Percentiles rank a stretch among this genome's conserved stretches.
Conservation (phyloP, 1,140 invertebrate genomes). For the Leptestheria dahalacensis region DNA sequence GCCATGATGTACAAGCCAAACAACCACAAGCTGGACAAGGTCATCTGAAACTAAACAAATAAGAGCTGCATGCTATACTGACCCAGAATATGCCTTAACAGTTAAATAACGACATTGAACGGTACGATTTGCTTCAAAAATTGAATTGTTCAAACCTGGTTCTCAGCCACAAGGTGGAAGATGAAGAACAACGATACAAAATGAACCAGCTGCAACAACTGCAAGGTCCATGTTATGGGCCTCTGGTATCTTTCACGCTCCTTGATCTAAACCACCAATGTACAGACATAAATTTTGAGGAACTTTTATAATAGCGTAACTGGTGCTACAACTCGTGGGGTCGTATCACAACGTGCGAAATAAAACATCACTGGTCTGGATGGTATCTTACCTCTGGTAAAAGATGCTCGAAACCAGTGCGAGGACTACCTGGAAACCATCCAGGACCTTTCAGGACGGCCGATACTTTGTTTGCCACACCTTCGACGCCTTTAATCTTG, state of each 20-base stretch:
- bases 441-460: constrained; percentile 31
- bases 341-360: not conserved
- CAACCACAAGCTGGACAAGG: not conserved
- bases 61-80: not conserved
- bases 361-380: not conserved
- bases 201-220: no score
- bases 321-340: not conserved
- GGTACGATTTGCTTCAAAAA: no score
- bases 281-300: no score
- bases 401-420: constrained; percentile 26
- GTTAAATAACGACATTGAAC: no score
- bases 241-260: no score
- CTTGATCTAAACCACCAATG: no score
- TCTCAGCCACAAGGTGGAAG: no score
- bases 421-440: constrained; percentile 31
- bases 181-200: no score
- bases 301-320: no score
- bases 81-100: not conserved
- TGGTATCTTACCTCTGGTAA: constrained; percentile 28
- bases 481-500: constrained; percentile 20
- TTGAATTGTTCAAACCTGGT: no score
- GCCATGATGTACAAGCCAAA: not conserved
- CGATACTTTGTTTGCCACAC: constrained; percentile 25
- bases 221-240: no score
- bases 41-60: not conserved